Evolutionary conservation across 2,113 vertebrate genomes (phyloP).

Genomic region (Lota lota): DNA sequence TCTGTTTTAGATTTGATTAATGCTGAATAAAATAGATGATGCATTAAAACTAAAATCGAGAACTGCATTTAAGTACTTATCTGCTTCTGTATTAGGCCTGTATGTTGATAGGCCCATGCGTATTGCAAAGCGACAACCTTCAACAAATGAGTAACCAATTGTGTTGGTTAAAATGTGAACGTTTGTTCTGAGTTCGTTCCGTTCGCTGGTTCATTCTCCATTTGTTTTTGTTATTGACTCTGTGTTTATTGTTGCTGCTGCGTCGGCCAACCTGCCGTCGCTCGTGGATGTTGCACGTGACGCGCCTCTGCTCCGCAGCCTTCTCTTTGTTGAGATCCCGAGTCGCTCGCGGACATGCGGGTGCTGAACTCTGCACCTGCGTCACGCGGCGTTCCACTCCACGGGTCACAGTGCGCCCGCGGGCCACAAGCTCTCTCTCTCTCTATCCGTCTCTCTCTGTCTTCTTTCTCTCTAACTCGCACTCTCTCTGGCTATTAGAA

Average conservation of each 20-base stretch:
- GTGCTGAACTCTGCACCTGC: slow-evolving; percentile 79
- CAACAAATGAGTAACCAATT: too few species aligned
- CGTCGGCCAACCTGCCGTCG: slow-evolving; percentile 40
- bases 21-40: too few species aligned
- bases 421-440: slow-evolving; percentile 39
- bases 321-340: slow-evolving; percentile 50
- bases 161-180: background rate
- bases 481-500: slow-evolving; percentile 66
- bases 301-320: slow-evolving; percentile 21
- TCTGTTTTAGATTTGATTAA: too few species aligned
- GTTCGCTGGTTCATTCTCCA: background rate
- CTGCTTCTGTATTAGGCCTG: too few species aligned
- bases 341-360: slow-evolving; percentile 73
- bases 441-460: background rate
- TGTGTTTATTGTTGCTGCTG: slow-evolving; percentile 19
- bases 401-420: slow-evolving; percentile 71
- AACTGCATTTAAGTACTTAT: too few species aligned
- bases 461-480: slow-evolving; percentile 8
- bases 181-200: background rate
- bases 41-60: too few species aligned
- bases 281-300: slow-evolving; percentile 28
- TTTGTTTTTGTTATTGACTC: slow-evolving; percentile 2
- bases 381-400: slow-evolving; percentile 77
- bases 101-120: too few species aligned
- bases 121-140: too few species aligned